These are phyloP conservation scores for Drosophila subsilvestris DNA, from an alignment of 2,888 invertebrate genomes.

Conservation along the genomic window DNA sequence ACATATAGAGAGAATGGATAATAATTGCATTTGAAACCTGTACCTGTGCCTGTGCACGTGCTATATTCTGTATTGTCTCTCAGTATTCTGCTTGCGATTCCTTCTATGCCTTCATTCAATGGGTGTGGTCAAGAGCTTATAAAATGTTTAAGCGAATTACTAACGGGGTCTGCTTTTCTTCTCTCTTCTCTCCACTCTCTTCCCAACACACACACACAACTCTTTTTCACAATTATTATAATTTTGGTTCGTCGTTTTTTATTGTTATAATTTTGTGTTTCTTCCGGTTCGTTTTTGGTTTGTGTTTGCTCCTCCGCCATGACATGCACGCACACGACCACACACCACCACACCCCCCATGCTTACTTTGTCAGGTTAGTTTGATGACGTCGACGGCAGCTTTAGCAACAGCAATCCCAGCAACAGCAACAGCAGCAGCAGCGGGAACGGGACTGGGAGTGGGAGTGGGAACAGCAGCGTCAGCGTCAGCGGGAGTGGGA, in stretches of 20 bases:
- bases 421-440: constrained; percentile 43
- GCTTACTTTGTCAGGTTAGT: constrained; percentile 84
- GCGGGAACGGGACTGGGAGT: constrained; percentile 37
- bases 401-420: constrained; percentile 68
- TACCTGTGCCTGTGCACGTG: neutral
- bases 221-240: neutral
- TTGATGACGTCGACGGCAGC: constrained; percentile 82
- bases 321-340: constrained; percentile 40
- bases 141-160: constrained; percentile 38
- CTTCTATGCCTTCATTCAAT: neutral
- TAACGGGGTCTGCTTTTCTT: constrained; percentile 53
- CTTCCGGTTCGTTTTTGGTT: constrained; percentile 55
- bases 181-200: constrained; percentile 13
- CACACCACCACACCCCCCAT: constrained; percentile 55
- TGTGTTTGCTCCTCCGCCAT: constrained; percentile 39
- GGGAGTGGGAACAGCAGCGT: constrained; percentile 24
- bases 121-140: neutral
- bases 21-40: neutral
- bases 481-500: constrained; percentile 40
- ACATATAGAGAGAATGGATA: neutral
- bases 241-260: constrained; percentile 43
- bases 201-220: constrained; percentile 1
- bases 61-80: no score
- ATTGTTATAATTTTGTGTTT: constrained; percentile 67
- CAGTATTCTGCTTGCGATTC: neutral